A percentile compares a stretch with the other conserved stretches of the same genome.
Conservation (phyloP, 2,888 invertebrate species). For the Melitaea athalia region DNA sequence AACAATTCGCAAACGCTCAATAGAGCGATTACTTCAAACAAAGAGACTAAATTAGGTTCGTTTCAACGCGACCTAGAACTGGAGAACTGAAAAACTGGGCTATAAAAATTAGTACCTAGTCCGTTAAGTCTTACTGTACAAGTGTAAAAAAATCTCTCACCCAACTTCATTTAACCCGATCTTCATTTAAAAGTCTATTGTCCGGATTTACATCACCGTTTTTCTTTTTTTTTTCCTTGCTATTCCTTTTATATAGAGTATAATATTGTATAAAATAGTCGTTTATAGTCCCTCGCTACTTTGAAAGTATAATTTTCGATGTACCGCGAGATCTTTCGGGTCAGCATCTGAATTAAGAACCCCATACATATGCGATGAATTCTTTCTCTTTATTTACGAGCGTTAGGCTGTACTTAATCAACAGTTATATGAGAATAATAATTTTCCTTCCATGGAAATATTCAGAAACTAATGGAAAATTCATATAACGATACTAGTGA, state of each 20-base stretch:
- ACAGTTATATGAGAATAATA: no score
- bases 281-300: slow-evolving; percentile 41
- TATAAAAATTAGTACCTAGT: slow-evolving; percentile 5
- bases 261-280: slow-evolving; percentile 42
- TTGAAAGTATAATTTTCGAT: slow-evolving; percentile 42
- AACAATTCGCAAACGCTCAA: no score
- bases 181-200: slow-evolving; percentile 36
- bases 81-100: slow-evolving; percentile 13
- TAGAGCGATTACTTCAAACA: background rate
- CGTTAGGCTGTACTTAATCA: no score
- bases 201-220: slow-evolving; percentile 24
- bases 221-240: slow-evolving; percentile 31
- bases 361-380: slow-evolving; percentile 26
- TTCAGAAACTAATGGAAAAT: no score
- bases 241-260: slow-evolving; percentile 30
- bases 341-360: slow-evolving; percentile 22
- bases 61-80: slow-evolving; percentile 1
- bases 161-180: slow-evolving; percentile 28
- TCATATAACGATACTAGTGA: no score
- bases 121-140: slow-evolving; percentile 8
- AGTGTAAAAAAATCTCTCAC: slow-evolving; percentile 15
- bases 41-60: slow-evolving; percentile 1
- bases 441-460: no score
- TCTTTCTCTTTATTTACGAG: background rate
- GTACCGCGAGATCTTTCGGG: slow-evolving; percentile 27